Evolutionary conservation across 2,113 vertebrate species (phyloP), one percentile per base, ranked within the genome.

Genomic region (Xiphophorus hellerii): DNA sequence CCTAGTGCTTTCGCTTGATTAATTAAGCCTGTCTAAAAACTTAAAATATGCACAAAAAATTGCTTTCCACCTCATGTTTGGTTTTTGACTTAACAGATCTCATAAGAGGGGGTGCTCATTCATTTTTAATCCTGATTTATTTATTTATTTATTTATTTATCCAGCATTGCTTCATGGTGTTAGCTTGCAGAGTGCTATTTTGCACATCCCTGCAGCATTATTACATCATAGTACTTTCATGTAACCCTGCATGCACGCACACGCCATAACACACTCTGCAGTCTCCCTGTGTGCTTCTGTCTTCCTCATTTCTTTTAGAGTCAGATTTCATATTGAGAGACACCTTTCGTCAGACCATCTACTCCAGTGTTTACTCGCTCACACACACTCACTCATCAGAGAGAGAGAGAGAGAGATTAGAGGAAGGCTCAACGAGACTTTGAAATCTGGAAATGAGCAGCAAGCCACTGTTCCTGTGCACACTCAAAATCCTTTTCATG

Each of bases 311-410:
- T 81, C 80, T 87, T 72, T 64, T 81, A 80, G 84, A 86, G 74
- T 90, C 84, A 78, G 76, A 81, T 92, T 93, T 94, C 87, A 42
- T 87, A 89, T 90, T 87, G 42, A 81, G 77, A 81, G 84, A 83
- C 61, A 84, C 69, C 78, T 92, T 88, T 86, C 76, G 77, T 77
- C 81, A 81, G 76, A 81, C 74, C 69, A 72, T 83, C 85, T 84
- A 80, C 89, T 86, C 87, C 84, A 86, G 72, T 88, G 89, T 92
- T 89, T 91, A 87, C 85, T 71, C 77, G 80, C 88, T 83, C 71
- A 48, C 44, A 48, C 44, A 48, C 44, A 20, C 75, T 6, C 44
- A 48, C 14, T 48, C 17, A 20, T 17, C 44, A 48, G 44, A 48
- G 44, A 9, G 33, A 42, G 11, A 33, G 35, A 35, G 1, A 15